Conservation (phyloP, 1,140 invertebrate species). For the Solenopsis invicta region DNA sequence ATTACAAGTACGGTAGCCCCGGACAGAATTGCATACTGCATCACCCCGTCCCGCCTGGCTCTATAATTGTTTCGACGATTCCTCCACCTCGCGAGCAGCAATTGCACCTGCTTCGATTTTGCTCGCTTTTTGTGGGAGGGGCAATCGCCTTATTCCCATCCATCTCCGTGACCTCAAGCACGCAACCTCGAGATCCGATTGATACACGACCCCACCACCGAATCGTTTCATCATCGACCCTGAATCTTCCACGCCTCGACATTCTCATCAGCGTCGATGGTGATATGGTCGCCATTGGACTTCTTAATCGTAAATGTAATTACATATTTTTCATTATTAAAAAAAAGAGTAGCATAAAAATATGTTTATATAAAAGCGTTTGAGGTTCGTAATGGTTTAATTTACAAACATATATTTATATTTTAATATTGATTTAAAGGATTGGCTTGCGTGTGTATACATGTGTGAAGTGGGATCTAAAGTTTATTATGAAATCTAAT, state of each 20-base stretch:
- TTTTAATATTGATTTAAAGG: not conserved
- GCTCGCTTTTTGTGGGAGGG: constrained; percentile 77
- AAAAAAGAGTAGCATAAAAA: not conserved
- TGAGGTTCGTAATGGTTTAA: not conserved
- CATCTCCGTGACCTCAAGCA: constrained; percentile 77
- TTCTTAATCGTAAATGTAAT: constrained; percentile 18
- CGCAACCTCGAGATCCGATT: constrained; percentile 78
- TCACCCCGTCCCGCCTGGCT: constrained; percentile 64
- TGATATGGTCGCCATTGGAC: not conserved
- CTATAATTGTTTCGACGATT: constrained; percentile 82
- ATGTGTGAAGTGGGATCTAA: not conserved
- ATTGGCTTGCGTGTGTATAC: not conserved
- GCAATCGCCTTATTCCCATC: constrained; percentile 76
- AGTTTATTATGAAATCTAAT: not conserved
- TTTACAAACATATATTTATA: too few species aligned
- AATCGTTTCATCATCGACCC: constrained; percentile 70
- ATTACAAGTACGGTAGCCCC: constrained; percentile 79
- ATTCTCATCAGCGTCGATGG: constrained; percentile 19
- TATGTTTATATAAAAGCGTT: not conserved
- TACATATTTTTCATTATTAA: not conserved
- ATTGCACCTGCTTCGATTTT: constrained; percentile 82
- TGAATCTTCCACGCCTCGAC: constrained; percentile 52
- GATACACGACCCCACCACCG: constrained; percentile 70
- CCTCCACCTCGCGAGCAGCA: constrained; percentile 70
- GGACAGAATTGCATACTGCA: constrained; percentile 75